Percentiles rank a stretch among this genome's conserved stretches.
Conservation (phyloP, 2,797 vertebrate species). For the Bothrops alternatus region DNA sequence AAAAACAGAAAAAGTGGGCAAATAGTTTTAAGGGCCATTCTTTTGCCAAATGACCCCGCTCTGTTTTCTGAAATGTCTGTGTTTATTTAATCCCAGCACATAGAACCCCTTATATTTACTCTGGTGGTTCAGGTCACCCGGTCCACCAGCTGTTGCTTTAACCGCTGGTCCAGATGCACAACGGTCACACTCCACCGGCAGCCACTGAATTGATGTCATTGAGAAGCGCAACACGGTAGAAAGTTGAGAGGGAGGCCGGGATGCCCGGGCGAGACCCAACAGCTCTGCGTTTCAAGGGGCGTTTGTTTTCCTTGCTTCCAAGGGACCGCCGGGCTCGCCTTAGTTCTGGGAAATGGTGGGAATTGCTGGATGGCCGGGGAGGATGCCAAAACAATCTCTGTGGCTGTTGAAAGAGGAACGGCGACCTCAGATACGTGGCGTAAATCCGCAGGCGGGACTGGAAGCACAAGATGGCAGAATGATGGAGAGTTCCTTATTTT, state of each 20-base stretch:
- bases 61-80: not conserved
- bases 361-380: conserved; percentile 34
- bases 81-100: conserved; percentile 1
- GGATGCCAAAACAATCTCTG: conserved; percentile 46
- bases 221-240: conserved; percentile 59
- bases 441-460: not conserved
- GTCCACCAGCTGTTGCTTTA: conserved; percentile 62
- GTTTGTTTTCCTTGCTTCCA: conserved; percentile 64
- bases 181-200: conserved; percentile 58
- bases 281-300: conserved; percentile 54
- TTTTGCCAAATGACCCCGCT: not conserved
- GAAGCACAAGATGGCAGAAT: not conserved
- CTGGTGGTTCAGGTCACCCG: conserved; percentile 38
- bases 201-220: conserved; percentile 56
- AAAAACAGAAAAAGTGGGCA: not conserved
- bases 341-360: conserved; percentile 50
- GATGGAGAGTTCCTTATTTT: not conserved
- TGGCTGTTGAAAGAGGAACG: not conserved
- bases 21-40: not conserved
- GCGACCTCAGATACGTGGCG: not conserved
- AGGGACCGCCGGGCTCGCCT: conserved; percentile 51
- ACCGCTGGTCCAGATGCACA: conserved; percentile 62
- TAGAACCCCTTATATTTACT: conserved; percentile 59
- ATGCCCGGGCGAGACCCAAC: conserved; percentile 47
- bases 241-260: conserved; percentile 50